Evolutionary conservation across 1,140 invertebrate genomes (phyloP).

Genomic region (Watersipora subatra): DNA sequence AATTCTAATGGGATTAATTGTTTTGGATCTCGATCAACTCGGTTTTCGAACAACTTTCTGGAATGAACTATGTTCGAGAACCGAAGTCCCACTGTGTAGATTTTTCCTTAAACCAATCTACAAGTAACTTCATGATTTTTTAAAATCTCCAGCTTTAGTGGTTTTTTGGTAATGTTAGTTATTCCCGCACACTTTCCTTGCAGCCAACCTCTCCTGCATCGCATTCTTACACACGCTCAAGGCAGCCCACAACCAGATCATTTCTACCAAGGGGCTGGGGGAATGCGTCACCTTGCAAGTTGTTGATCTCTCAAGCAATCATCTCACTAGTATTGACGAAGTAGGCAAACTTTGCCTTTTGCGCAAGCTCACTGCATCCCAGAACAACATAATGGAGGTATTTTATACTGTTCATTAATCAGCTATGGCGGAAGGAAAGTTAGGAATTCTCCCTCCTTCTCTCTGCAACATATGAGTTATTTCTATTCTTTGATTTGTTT

Average conservation of each 20-base stretch:
- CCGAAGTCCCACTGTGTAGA: too few relatives aligned
- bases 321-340: conserved; percentile 20
- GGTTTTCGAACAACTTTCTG: too few relatives aligned
- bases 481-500: neutral
- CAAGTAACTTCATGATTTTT: too few relatives aligned
- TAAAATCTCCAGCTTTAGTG: too few relatives aligned
- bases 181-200: too few relatives aligned
- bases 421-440: neutral
- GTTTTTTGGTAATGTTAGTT: too few relatives aligned
- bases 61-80: too few relatives aligned
- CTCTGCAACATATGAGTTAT: neutral
- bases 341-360: conserved; percentile 27
- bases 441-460: neutral
- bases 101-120: too few relatives aligned
- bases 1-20: too few relatives aligned
- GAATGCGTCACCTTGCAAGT: conserved; percentile 23
- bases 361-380: conserved; percentile 16
- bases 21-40: too few relatives aligned
- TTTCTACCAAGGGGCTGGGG: conserved; percentile 21
- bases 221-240: conserved; percentile 23
- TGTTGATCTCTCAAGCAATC: conserved; percentile 27
- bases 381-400: conserved; percentile 30
- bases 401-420: too few relatives aligned
- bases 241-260: conserved; percentile 28
- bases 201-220: conserved; percentile 19